Evolutionary conservation across 2,888 invertebrate species (phyloP).

Genomic region (Anoplius nigerrimus): DNA sequence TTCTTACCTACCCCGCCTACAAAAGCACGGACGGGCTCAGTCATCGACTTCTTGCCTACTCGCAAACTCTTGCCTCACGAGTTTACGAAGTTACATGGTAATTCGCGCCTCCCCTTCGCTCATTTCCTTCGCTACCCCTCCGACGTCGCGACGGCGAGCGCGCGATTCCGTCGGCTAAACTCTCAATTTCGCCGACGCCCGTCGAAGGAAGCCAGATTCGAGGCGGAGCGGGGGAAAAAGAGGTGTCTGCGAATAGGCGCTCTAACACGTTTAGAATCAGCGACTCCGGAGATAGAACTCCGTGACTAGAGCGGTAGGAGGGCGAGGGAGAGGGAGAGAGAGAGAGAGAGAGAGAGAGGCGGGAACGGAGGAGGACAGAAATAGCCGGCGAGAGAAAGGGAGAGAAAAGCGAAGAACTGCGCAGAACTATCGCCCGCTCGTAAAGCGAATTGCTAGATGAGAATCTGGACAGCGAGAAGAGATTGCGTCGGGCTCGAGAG

Average conservation of each 20-base stretch:
- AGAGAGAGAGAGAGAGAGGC: slow-evolving; percentile 1
- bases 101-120: too few species aligned
- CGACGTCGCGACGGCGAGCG: too few species aligned
- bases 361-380: not conserved
- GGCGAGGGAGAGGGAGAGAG: slow-evolving; percentile 1
- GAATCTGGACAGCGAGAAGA: too few species aligned
- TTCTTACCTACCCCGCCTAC: slow-evolving; percentile 21
- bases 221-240: too few species aligned
- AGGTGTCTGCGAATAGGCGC: too few species aligned
- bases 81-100: not conserved
- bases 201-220: too few species aligned
- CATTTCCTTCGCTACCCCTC: too few species aligned
- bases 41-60: slow-evolving; percentile 22
- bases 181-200: too few species aligned
- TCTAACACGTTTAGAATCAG: too few species aligned
- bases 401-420: not conserved
- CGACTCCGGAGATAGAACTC: not conserved
- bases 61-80: slow-evolving; percentile 10
- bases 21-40: slow-evolving; percentile 6
- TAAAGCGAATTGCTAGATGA: too few species aligned
- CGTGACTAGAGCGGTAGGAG: not conserved
- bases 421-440: not conserved
- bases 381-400: not conserved
- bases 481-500: not conserved
- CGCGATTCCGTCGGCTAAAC: too few species aligned